Conservation (phyloP, 2,888 invertebrate species). For the Catocala nupta region DNA sequence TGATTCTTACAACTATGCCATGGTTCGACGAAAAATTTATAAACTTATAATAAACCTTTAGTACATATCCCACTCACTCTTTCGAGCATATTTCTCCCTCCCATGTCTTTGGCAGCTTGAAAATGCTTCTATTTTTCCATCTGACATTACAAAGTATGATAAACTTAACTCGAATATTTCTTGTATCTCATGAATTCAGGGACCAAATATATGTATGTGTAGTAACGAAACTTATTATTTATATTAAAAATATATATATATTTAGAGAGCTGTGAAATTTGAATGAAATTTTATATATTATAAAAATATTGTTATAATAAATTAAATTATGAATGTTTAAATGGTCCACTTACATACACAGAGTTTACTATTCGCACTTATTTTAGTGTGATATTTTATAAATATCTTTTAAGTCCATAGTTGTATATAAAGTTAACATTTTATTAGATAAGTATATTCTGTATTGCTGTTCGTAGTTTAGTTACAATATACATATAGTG, state of each 20-base stretch:
- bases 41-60: too few species aligned
- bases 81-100: too few species aligned
- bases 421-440: constrained; percentile 45
- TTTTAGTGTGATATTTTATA: neutral
- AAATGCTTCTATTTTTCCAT: too few species aligned
- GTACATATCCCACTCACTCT: too few species aligned
- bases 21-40: too few species aligned
- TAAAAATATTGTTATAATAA: too few species aligned
- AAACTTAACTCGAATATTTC: constrained; percentile 13
- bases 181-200: constrained; percentile 30
- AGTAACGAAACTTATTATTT: neutral
- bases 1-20: too few species aligned
- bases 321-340: too few species aligned
- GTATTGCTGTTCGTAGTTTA: constrained; percentile 24
- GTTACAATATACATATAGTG: constrained; percentile 3
- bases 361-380: neutral
- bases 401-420: constrained; percentile 21
- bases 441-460: constrained; percentile 43
- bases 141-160: too few species aligned
- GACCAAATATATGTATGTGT: constrained; percentile 20
- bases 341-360: too few species aligned
- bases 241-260: constrained; percentile 20
- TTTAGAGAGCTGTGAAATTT: constrained; percentile 1
- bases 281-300: too few species aligned
- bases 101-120: too few species aligned